These are phyloP conservation scores for Sebastes matsubarae DNA, from an alignment of 2,797 vertebrate genomes.

Conservation along the genomic window DNA sequence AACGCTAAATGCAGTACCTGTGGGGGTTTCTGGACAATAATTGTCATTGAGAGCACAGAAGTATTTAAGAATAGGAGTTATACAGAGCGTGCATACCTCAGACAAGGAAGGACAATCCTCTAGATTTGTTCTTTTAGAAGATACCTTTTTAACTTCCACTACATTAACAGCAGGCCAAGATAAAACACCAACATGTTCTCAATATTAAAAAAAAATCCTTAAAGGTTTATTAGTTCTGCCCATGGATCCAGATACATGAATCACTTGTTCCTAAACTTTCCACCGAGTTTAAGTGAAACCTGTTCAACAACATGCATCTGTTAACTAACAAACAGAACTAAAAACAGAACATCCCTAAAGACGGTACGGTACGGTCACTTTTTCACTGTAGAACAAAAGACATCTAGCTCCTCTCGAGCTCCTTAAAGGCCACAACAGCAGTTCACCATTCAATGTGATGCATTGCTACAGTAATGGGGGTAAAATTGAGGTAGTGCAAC, in stretches of 20 bases:
- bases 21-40: too few species aligned
- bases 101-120: too few species aligned
- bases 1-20: too few species aligned
- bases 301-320: background rate
- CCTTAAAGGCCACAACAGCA: background rate
- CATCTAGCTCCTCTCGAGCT: background rate
- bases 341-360: background rate
- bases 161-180: background rate
- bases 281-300: background rate
- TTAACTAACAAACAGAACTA: background rate
- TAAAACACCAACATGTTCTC: background rate
- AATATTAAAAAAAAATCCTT: background rate
- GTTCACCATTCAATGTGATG: background rate
- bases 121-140: too few species aligned
- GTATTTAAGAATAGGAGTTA: too few species aligned
- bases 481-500: constrained; percentile 31
- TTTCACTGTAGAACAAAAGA: constrained; percentile 4
- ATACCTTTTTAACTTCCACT: too few species aligned
- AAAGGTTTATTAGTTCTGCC: too few species aligned
- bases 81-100: too few species aligned
- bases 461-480: constrained; percentile 4
- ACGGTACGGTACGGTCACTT: background rate
- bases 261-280: background rate
- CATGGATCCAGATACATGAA: too few species aligned
- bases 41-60: too few species aligned